Evolutionary conservation across 2,888 invertebrate genomes (phyloP), one percentile per base, ranked within the genome.

Genomic region (Torymus aiolomorphi): DNA sequence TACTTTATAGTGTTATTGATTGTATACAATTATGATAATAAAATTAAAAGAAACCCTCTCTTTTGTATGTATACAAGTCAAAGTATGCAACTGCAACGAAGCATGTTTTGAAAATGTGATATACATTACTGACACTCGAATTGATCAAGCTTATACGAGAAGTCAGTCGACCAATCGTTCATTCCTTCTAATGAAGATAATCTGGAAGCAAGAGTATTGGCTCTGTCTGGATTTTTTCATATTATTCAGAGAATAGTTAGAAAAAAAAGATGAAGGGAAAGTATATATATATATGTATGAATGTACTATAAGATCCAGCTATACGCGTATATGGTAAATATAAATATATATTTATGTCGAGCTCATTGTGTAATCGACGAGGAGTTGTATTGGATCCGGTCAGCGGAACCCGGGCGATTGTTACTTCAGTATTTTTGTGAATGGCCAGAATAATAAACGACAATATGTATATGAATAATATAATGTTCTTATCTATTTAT

Each of bases 361-460:
- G 24, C 62, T 78, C 5, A 12, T 49, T 59, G 57, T 54, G 49
- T 63, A 62, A 74, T 79, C 51, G 54, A 67, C 57, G 52, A 62
- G 10, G 57, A 67, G 51, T 11, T 62, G 16, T 14, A 57, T 72
- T 67, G 56, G 56, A 51, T 73, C 42, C 31, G 72, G 14, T 12
- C n/a, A n/a, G 11, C 14, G 54, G n/a, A 20, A 18, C n/a, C 24
- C 52, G 11, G 16, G 14, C 24, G 65, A 65, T 78, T 76, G 75
- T 78, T 78, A 80, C 63, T 74, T 66, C 76, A 78, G 81, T 80
- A 83, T 83, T 81, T 80, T 83, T 83, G 79, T 76, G 81, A 78
- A 73, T 67, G 78, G 57, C 57, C 62, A 62, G 72, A 73, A 75
- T 80, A 82, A 80, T 80, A 82, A 80, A 82, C 57, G 81, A 82